phyloP scores from a whole-genome alignment of 2,113 vertebrate genomes.

The Odocoileus hemionus region DNA sequence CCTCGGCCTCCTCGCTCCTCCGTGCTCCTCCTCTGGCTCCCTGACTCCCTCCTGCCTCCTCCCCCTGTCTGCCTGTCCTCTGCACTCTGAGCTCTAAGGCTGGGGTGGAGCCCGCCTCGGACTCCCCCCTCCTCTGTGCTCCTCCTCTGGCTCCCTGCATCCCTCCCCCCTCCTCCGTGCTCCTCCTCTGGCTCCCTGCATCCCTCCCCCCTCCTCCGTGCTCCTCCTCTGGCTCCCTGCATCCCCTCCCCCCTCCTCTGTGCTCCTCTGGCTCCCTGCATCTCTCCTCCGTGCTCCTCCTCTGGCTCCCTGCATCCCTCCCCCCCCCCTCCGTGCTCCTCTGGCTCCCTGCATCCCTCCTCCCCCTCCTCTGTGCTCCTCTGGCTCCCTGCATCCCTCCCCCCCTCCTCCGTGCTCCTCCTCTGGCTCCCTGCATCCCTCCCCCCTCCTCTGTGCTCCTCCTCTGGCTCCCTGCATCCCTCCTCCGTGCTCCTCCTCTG shows the following conservation, averaged over 20 bases:
- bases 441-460: not conserved
- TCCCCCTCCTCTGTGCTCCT: not conserved
- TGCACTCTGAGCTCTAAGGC: no score
- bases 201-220: not conserved
- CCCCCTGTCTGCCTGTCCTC: no score
- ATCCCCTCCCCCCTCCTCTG: rapidly evolving
- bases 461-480: not conserved
- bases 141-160: not conserved
- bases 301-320: not conserved
- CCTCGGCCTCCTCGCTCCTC: not conserved
- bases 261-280: not conserved
- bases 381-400: not conserved
- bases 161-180: not conserved
- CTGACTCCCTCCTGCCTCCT: rapidly evolving
- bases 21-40: not conserved
- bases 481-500: not conserved
- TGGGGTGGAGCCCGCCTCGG: rapidly evolving
- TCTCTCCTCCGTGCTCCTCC: not conserved
- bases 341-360: not conserved
- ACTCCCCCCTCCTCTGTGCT: not conserved
- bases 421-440: not conserved
- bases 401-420: not conserved
- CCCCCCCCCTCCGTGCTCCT: not conserved
- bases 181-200: not conserved
- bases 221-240: not conserved